Evolutionary conservation across 2,888 invertebrate species (phyloP), one percentile per base, ranked within the genome.

Genomic region (Mythimna pallens): DNA sequence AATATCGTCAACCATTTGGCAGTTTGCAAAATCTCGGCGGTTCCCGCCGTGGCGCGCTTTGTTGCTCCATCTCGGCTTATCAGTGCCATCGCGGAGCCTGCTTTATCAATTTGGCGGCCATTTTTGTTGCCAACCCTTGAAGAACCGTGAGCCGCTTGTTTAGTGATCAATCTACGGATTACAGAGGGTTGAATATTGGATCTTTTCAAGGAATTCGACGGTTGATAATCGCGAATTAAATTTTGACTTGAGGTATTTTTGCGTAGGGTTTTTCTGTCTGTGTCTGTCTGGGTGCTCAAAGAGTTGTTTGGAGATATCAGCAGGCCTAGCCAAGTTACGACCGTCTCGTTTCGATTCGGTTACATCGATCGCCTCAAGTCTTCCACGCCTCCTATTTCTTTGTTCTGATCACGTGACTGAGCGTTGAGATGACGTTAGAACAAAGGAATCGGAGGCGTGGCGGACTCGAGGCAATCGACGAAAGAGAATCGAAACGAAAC

Each of bases 31-130:
- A 85, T 43, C 12, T 62, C 54, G 61, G 14, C 58, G 47, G 52
- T 74, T 67, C 47, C 58, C 67, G 75, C 69, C 70, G 67, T 62
- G 17, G n/a, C 59, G 47, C 58, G 36, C 43, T 59, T 72, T 74
- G 82, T 80, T 72, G n/a, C 50, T 73, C 58, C 67, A 70, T 77
- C 82, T 72, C 58, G 57, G 22, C 65, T 75, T 82, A 86, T 86
- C 86, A 76, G 50, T 40, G 50, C 65, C 77, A 84, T 84, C 84
- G 59, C 75, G 59, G 61, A 30, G 61, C 67, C 71, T 68, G 69
- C 65, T 78, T 78, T 76, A 81, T 80, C 80, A 67, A 58, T 77
- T 67, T 65, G 50, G 61, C 67, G 40, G 77, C 80, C 75, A 76
- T 86, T 85, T 76, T 80, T 70, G 80, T 69, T 52, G 68, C 36